phyloP scores from a whole-genome alignment of 2,797 vertebrate genomes.

The Pseudochirops corinnae region DNA sequence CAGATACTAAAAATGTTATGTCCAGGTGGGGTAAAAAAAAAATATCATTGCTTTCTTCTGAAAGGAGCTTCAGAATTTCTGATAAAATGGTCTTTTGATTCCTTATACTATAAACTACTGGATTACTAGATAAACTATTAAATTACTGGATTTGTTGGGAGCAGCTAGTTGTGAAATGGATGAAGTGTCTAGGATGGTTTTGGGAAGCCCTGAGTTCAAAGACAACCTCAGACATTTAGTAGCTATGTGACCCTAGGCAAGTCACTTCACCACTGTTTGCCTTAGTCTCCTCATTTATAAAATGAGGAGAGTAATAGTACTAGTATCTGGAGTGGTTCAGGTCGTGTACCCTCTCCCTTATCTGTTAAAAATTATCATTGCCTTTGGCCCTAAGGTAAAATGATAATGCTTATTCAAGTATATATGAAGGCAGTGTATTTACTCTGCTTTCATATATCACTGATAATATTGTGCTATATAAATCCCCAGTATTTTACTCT shows the following conservation, averaged over 20 bases:
- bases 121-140: not conserved
- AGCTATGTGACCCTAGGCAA: not conserved
- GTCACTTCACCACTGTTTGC: not conserved
- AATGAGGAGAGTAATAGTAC: not conserved
- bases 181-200: not conserved
- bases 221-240: not conserved
- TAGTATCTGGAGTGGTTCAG: not conserved
- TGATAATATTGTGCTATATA: not conserved
- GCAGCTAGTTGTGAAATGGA: not conserved
- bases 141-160: not conserved
- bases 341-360: not conserved
- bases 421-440: not conserved
- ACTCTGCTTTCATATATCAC: not conserved
- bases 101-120: not conserved
- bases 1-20: not conserved
- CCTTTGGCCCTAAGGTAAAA: not conserved
- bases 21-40: not conserved
- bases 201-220: not conserved
- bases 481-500: constrained; percentile 11
- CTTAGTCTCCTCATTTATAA: not conserved
- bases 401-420: not conserved
- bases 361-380: not conserved
- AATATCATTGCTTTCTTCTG: not conserved
- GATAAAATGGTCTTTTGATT: not conserved
- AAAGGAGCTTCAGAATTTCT: not conserved